These are phyloP conservation scores for Aurelia sp. DNA, from an alignment of 30 jellyfish, hydroid and myxozoan species.

Conservation along the genomic window DNA sequence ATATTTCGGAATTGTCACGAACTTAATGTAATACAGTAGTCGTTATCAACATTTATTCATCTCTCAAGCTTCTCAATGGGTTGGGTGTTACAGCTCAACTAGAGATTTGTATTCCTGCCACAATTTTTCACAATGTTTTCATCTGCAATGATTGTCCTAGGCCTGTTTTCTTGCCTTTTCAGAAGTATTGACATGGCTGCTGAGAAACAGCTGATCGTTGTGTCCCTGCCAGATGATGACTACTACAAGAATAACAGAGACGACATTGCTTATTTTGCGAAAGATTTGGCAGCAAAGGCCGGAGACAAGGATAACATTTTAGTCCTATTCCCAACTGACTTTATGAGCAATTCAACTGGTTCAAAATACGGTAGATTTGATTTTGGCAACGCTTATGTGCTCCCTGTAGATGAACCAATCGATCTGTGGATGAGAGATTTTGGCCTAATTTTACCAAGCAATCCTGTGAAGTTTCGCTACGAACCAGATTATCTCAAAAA, in stretches of 20 bases:
- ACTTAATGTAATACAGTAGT: too few species aligned
- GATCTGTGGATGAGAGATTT: constrained; percentile 77
- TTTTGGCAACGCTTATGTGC: constrained; percentile 47
- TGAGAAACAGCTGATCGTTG: constrained; percentile 61
- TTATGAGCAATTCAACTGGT: neutral
- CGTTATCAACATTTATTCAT: too few species aligned
- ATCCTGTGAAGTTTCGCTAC: constrained; percentile 55
- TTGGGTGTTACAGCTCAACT: too few species aligned
- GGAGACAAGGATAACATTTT: constrained; percentile 49
- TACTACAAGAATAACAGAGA: constrained; percentile 44
- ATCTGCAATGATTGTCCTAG: too few species aligned
- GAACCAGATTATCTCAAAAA: constrained; percentile 58
- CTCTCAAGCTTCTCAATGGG: too few species aligned
- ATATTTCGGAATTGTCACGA: too few species aligned
- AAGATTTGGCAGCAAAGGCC: constrained; percentile 57
- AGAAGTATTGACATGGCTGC: constrained; percentile 41
- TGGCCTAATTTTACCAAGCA: constrained; percentile 41
- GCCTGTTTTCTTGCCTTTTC: constrained; percentile 10
- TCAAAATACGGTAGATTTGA: constrained; percentile 33
- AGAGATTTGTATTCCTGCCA: too few species aligned
- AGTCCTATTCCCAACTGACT: constrained; percentile 48
- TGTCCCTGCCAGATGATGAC: constrained; percentile 50
- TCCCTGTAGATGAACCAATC: constrained; percentile 41
- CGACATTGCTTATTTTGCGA: constrained; percentile 53
- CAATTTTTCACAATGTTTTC: too few species aligned